These are phyloP conservation scores for Baryphthengus martii DNA, from an alignment of 2,113 vertebrate species.

Conservation along the genomic window DNA sequence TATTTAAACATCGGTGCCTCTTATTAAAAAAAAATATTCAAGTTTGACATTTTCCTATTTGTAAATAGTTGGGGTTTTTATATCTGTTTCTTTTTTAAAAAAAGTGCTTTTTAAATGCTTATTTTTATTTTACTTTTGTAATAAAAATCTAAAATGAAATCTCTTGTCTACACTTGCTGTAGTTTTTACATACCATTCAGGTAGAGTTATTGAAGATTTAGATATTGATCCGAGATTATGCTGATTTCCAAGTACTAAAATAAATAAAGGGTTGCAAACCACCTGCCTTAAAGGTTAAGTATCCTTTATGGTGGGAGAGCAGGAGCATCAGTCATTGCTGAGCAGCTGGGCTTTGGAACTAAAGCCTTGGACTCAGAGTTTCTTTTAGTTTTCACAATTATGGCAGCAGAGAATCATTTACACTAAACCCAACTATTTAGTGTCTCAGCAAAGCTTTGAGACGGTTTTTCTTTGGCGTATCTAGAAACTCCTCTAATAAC, in stretches of 20 bases:
- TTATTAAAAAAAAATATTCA: constrained; percentile 24
- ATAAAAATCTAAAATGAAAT: constrained; percentile 72
- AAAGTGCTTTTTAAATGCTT: constrained; percentile 76
- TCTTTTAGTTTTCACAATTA: background rate
- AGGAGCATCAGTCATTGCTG: background rate
- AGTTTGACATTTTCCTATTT: constrained; percentile 68
- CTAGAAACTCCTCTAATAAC: background rate
- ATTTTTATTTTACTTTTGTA: constrained; percentile 86
- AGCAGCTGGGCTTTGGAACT: background rate
- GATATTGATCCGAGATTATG: background rate
- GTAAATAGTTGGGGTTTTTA: constrained; percentile 78
- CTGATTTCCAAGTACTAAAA: background rate
- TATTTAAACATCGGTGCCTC: constrained; percentile 72
- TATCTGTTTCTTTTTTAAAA: constrained; percentile 68
- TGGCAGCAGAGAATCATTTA: background rate
- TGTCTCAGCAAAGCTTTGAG: background rate
- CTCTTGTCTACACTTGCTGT: background rate
- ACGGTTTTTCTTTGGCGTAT: background rate
- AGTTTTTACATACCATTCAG: background rate
- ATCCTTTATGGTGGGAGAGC: background rate
- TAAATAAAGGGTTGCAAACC: background rate
- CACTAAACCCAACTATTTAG: background rate
- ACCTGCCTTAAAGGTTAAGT: background rate
- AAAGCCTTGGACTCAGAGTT: background rate
- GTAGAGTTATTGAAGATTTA: background rate